Evolutionary conservation across 2,113 vertebrate genomes (phyloP), one percentile per base, ranked within the genome.

Genomic region (Macrotis lagotis): DNA sequence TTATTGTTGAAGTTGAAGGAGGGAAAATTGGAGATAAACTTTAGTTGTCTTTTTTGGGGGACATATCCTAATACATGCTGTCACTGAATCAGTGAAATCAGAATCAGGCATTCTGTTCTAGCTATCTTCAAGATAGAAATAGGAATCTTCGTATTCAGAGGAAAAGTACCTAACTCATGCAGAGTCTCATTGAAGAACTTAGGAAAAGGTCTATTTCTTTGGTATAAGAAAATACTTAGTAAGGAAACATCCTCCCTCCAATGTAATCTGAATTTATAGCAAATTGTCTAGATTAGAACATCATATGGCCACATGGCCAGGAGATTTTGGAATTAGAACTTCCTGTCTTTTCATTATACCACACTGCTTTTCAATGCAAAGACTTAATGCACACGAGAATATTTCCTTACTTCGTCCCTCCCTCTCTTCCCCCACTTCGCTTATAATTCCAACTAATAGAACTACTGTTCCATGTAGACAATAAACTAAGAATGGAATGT

Each of bases 41-140:
- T 95, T 3, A 51, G 66, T 93, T 88, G 10, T 3, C 48, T 92
- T 28, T 92, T 91, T 49, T 47, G 2, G 50, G n/a, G 96, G 14
- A 88, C 8, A 74, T 0, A 0, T 22, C 50, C 93, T 95, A 4
- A 50, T 96, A 2, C 89, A n/a, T 44, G 51, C 22, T 59, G 48
- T 89, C 50, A 91, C 48, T 55, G 50, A 90, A 91, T 95, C 51
- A 59, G 14, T n/a, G 14, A 14, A 74, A 74, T 22, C 16, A 74
- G 37, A 74, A 7, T n/a, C n/a, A 19, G 37, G 5, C 6, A 19
- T 16, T 19, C 19, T 16, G 0, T 37, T 74, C 3, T n/a, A 19
- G 94, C 91, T 95, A 12, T 48, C 14, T n/a, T 74, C 37, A 74
- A 74, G 19, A n/a, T n/a, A 74, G 37, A n/a, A 74, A 28, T 48